Base-by-base conservation (phyloP, 2,113 vertebrate genomes). In the Maccullochella peelii region DNA sequence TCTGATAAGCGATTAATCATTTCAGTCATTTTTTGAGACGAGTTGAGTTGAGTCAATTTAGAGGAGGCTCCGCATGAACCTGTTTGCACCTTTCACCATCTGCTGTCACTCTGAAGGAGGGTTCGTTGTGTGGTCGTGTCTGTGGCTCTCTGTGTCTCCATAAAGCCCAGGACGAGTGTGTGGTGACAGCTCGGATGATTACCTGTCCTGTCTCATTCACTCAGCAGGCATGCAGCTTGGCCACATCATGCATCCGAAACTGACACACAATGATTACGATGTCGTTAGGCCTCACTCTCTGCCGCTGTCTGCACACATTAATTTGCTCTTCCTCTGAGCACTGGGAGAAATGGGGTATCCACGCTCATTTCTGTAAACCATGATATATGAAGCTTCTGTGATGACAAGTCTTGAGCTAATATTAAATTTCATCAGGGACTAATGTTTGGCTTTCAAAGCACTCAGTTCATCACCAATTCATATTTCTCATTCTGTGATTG, bases 111-210 rank as follows among this genome's bases (percentile, higher is more conserved):
- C 59, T 84, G 77, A 68, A 16, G 80, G 69, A 65, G 69, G 81
- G 50, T 78, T 80, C n/a, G 57, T 83, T 82, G 85, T 86, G 73
- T 74, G 80, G 71, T 81, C 77, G 57, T 72, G 86, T 90, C 87
- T 77, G 55, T 36, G 49, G 73, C 65, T 67, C 70, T 72, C 36
- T 73, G 84, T 49, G 58, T 75, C 84, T 90, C 87, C 77, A 76
- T 84, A 76, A 78, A 79, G 52, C 54, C 75, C 36, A 57, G 87
- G 74, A 87, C 79, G 89, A 77, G 73, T 73, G 79, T 77, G 86
- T 74, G 82, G 82, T 91, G 89, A 93, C 89, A 89, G 89, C 86
- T 88, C 40, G 73, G 84, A 73, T 91, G 91, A 94, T 93, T 93
- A 91, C 93, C 91, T 92, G 90, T 90, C 88, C 84, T 69, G 83